Base-by-base conservation (phyloP, 2,888 invertebrate species). In the Lepidocyrtoides sp. region DNA sequence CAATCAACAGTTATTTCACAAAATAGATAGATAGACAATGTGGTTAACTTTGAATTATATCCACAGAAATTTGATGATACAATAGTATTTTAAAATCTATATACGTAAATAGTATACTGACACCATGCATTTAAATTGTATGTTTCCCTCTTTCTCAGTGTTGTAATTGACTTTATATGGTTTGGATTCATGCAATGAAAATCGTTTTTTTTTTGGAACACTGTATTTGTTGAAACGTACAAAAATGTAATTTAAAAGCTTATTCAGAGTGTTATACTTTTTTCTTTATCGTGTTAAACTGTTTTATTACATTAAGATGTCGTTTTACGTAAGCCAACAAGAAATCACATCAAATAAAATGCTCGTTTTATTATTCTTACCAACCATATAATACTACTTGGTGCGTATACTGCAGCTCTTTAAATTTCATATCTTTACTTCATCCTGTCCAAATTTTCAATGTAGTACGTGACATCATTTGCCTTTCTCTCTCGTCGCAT, bases 381-480 rank as follows among this genome's bases (percentile, higher is more conserved):
- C 8, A 66, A 26, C 29, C 29, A 32, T 66, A 32, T 14, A 32
- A 32, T 66, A 10, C 26, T 10, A n/a, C n/a, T n/a, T n/a, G n/a
- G n/a, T 32, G 8, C 32, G 12, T 8, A 54, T 8, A 32, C 2
- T 32, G 2, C n/a, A 20, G 36, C n/a, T 1, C 51, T 51, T 14
- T 4, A 51, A 51, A 3, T 51, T 17, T 51, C 17, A 51, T 51
- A 3, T 51, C 17, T 7, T 51, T n/a, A 12, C 51, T 51, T 17
- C 44, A 17, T 69, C 69, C 17, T 69, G 36, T 41, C 3, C 8
- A 69, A 69, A 36, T 0, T 41, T 20, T 20, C 41, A 20, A 69
- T 69, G 69, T 41, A 41, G 69, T 41, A 69, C 69, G 69, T 69
- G 69, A 69, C 69, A 69, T 69, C 14, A 69, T 69, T 69, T 69